These are phyloP conservation scores for Crepidodera aurea DNA, from an alignment of 2,888 invertebrate genomes.

Conservation along the genomic window DNA sequence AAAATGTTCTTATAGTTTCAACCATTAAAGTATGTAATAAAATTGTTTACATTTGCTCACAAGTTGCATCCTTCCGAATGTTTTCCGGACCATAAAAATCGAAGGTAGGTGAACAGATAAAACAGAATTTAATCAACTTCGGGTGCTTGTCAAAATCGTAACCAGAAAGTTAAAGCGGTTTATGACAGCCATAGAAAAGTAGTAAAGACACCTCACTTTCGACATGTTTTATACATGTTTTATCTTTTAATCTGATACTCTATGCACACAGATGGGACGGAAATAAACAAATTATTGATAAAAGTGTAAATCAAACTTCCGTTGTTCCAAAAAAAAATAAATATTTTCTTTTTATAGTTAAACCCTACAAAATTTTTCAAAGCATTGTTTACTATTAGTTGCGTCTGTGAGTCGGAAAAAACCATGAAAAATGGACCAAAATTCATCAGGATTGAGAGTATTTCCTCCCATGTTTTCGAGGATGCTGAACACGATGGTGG, in stretches of 20 bases:
- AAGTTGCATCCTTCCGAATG: neutral
- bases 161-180: constrained; percentile 41
- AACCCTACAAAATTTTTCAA: too few relatives aligned
- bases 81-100: constrained; percentile 11
- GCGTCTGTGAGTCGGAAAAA: too few relatives aligned
- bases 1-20: too few relatives aligned
- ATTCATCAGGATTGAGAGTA: too few relatives aligned
- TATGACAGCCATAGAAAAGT: constrained; percentile 48
- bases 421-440: too few relatives aligned
- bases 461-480: too few relatives aligned
- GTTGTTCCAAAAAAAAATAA: too few relatives aligned
- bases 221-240: constrained; percentile 42
- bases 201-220: constrained; percentile 44
- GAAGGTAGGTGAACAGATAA: constrained; percentile 37
- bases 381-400: too few relatives aligned
- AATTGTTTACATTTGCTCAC: neutral
- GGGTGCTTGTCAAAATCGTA: constrained; percentile 50
- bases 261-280: constrained; percentile 30
- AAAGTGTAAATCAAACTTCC: neutral
- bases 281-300: neutral
- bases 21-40: neutral
- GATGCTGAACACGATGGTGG: too few relatives aligned
- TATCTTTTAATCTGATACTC: constrained; percentile 47
- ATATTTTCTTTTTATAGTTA: too few relatives aligned
- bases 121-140: constrained; percentile 49